phyloP scores from a whole-genome alignment of 35 echinoderm and acorn worm species.

The Strongylocentrotus purpuratus region DNA sequence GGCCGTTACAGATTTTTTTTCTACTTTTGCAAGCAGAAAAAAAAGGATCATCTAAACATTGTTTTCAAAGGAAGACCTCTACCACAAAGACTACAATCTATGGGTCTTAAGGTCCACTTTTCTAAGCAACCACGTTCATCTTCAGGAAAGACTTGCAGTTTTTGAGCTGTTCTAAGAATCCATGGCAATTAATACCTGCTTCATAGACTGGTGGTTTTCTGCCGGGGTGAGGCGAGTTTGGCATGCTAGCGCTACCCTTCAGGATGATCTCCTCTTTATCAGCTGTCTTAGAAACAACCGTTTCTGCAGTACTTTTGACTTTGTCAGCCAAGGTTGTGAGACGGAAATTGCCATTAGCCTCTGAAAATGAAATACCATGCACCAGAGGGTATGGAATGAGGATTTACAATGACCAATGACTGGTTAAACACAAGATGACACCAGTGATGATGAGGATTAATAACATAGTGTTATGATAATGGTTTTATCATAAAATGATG shows the following conservation, averaged over 20 bases:
- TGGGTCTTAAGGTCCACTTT: background rate
- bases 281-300: background rate
- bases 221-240: background rate
- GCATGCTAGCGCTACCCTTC: background rate
- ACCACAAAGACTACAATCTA: background rate
- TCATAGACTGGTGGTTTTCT: conserved; percentile 22
- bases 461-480: background rate
- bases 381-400: background rate
- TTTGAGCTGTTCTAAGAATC: background rate
- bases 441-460: background rate
- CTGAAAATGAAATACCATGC: conserved; percentile 14
- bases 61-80: background rate
- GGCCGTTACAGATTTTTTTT: background rate
- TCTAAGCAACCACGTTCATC: background rate
- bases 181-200: background rate
- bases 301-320: background rate
- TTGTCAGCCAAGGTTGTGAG: conserved; percentile 20
- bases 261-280: background rate
- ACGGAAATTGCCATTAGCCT: background rate
- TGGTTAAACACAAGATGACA: conserved; percentile 37
- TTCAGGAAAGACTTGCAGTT: background rate
- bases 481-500: background rate
- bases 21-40: background rate
- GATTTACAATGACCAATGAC: background rate
- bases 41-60: background rate